Evolutionary conservation across 2,797 vertebrate genomes (phyloP).

Genomic region (Cuniculus paca): DNA sequence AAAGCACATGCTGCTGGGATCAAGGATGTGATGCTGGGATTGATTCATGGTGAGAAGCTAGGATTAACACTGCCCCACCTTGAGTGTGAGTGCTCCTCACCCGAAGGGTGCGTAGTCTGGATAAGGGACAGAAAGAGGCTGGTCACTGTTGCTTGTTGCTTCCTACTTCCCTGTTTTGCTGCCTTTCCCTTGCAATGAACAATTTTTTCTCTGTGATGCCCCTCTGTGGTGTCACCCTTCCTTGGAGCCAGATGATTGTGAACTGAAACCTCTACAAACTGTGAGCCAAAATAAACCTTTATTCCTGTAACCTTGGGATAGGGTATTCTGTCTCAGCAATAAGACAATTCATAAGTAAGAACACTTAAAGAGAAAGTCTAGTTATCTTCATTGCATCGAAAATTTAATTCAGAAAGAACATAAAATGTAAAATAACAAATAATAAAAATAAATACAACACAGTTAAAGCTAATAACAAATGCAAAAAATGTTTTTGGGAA

Average conservation of each 20-base stretch:
- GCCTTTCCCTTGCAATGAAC: not conserved
- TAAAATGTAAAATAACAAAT: not conserved
- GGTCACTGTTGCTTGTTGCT: not conserved
- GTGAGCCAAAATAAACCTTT: not conserved
- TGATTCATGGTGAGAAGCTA: not conserved
- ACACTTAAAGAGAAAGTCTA: slow-evolving; percentile 41
- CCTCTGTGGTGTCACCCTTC: not conserved
- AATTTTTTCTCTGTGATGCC: not conserved
- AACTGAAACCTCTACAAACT: not conserved
- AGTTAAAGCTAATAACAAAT: not conserved
- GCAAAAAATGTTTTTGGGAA: not conserved
- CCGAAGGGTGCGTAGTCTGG: not conserved
- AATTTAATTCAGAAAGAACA: not conserved
- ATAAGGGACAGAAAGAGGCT: not conserved
- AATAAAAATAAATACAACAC: slow-evolving; percentile 1
- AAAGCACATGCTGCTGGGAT: not conserved
- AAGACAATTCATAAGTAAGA: not conserved
- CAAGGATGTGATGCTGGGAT: not conserved
- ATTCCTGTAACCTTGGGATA: not conserved
- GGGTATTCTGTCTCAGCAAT: not conserved
- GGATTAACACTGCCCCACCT: not conserved
- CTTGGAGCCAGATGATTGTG: not conserved
- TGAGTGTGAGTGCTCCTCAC: not conserved
- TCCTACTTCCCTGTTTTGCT: not conserved
- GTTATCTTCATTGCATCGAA: not conserved